These are phyloP conservation scores for Eupithecia dodoneata DNA, from an alignment of 2,888 invertebrate species.

Conservation along the genomic window DNA sequence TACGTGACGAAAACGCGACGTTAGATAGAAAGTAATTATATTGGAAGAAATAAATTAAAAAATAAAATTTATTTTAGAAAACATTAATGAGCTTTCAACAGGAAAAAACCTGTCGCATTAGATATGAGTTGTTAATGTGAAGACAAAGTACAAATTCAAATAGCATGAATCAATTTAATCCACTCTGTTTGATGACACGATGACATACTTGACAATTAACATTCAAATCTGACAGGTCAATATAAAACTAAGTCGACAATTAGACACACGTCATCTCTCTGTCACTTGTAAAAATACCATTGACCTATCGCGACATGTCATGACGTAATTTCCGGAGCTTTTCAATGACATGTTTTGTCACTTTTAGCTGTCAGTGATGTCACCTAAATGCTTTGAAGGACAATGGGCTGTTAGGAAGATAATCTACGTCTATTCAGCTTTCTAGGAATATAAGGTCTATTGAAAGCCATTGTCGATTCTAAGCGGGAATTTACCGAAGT, in stretches of 20 bases:
- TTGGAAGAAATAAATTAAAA: neutral
- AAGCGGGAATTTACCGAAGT: neutral
- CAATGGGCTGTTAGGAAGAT: constrained; percentile 18
- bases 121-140: neutral
- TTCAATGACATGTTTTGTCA: constrained; percentile 16
- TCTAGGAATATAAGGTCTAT: constrained; percentile 17
- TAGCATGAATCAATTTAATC: neutral
- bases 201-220: constrained; percentile 16
- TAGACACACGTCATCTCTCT: constrained; percentile 22
- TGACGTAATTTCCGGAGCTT: constrained; percentile 38
- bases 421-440: constrained; percentile 17
- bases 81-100: neutral
- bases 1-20: neutral
- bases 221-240: constrained; percentile 28
- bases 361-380: constrained; percentile 31
- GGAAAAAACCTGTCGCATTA: neutral
- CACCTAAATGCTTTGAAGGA: constrained; percentile 22
- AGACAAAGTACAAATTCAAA: neutral
- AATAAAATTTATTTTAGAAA: neutral
- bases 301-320: constrained; percentile 35
- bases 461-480: constrained; percentile 15
- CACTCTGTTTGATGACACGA: neutral
- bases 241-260: constrained; percentile 25
- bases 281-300: constrained; percentile 42
- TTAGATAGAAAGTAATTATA: neutral